These are phyloP conservation scores for Phyllotis vaccarum DNA, from an alignment of 2,797 vertebrate genomes.

Conservation along the genomic window DNA sequence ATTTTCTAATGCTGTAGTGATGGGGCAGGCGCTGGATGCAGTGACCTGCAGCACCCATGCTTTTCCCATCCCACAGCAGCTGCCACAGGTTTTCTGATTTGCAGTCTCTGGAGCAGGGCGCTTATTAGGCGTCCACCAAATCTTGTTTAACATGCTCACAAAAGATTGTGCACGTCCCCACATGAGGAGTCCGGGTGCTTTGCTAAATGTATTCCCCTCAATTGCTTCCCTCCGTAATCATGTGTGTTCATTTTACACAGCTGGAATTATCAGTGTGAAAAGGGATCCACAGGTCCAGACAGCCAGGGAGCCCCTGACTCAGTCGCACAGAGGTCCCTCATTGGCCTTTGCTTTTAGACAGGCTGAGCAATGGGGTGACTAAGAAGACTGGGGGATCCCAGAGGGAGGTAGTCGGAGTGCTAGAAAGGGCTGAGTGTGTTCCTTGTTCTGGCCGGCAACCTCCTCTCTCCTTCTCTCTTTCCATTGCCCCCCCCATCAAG, in stretches of 20 bases:
- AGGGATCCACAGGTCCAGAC: background rate
- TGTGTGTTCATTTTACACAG: background rate
- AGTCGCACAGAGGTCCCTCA: background rate
- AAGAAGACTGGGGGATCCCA: background rate
- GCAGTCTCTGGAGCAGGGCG: accelerated
- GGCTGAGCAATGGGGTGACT: background rate
- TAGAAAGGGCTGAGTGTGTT: background rate
- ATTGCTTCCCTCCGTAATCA: background rate
- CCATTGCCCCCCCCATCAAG: no score
- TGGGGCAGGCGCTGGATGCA: accelerated
- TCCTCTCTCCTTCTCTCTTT: background rate
- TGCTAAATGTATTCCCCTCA: background rate
- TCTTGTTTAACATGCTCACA: background rate
- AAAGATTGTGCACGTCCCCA: accelerated
- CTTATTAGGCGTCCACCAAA: background rate
- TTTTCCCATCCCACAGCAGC: accelerated
- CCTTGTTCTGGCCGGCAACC: background rate
- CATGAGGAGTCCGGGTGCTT: background rate
- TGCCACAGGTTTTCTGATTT: background rate
- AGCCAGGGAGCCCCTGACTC: background rate
- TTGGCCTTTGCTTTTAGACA: background rate
- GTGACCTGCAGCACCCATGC: background rate
- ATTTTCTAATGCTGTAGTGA: background rate
- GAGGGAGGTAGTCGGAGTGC: background rate
- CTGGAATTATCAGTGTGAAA: background rate